Evolutionary conservation across 2,797 vertebrate species (phyloP).

Genomic region (Chaetodon trifasciatus): DNA sequence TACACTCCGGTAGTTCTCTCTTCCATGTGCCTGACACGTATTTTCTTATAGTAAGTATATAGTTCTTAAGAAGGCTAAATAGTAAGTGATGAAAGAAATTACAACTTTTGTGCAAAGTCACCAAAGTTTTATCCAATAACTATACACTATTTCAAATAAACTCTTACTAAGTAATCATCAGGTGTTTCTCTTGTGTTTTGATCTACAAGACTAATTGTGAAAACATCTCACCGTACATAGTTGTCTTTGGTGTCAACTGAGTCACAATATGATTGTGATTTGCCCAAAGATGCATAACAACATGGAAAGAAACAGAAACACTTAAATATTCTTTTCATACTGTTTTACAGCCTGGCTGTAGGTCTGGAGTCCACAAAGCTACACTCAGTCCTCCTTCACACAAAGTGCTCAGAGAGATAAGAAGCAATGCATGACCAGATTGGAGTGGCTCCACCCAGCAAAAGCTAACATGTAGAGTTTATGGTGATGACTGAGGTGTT

Average conservation of each 20-base stretch:
- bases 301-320: neutral
- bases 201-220: neutral
- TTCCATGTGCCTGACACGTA: neutral
- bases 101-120: too few relatives aligned
- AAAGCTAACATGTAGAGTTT: conserved; percentile 35
- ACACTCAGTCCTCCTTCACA: conserved; percentile 40
- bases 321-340: neutral
- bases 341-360: neutral
- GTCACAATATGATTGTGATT: neutral
- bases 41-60: too few relatives aligned
- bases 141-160: neutral
- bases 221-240: neutral
- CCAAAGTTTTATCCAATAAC: too few relatives aligned
- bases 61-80: too few relatives aligned
- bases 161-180: neutral
- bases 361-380: conserved; percentile 44
- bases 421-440: conserved; percentile 62
- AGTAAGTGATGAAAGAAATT: too few relatives aligned
- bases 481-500: conserved; percentile 34
- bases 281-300: neutral
- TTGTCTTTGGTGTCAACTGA: neutral
- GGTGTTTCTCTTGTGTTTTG: neutral
- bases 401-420: conserved; percentile 60
- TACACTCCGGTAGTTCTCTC: neutral
- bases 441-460: conserved; percentile 53